Base-by-base conservation (phyloP, 2,113 vertebrate genomes). In the Embiotoca jacksoni region DNA sequence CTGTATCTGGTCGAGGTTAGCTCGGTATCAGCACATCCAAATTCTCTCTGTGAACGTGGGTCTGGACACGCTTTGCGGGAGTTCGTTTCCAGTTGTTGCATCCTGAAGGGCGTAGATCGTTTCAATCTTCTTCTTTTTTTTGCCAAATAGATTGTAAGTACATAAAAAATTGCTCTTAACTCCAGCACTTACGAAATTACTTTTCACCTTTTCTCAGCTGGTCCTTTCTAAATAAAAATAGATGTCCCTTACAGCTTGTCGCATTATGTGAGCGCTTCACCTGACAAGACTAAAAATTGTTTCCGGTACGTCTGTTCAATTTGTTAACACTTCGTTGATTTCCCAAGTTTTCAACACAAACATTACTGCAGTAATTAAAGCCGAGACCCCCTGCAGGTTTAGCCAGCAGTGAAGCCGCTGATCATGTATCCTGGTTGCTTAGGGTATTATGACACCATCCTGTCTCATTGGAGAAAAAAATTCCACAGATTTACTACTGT, bases 291-390 rank as follows among this genome's bases (percentile, higher is more conserved):
- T 37, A 41, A 54, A 46, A 80, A 61, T 23, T 30, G 66, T 3
- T 75, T 68, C 67, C 52, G 39, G 37, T 52, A 60, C 30, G 65
- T 66, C 70, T 78, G 13, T 68, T 75, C 66, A 81, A 69, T 81
- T 74, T 75, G 47, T 63, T 10, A 10, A 54, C 44, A 76, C 74
- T 82, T 75, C 77, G 77, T 74, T 64, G 59, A 86, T 80, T 78
- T 68, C 13, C 44, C 3, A 0, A 32, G 3, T 54, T 81, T 74
- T 23, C 39, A 39, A 65, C 54, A 66, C 44, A 53, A 72, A 56
- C 55, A 80, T 68, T 75, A 44, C 41, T 35, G n/a, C 80, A 73
- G 81, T 72, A 72, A 72, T 41, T 16, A 39, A 46, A 82, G 30
- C 75, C 23, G 7, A 33, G 60, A 50, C 46, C 67, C 63, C 86